Base-by-base conservation (phyloP, 92 coral and sea anemone species). In the Palythoa grandis region DNA sequence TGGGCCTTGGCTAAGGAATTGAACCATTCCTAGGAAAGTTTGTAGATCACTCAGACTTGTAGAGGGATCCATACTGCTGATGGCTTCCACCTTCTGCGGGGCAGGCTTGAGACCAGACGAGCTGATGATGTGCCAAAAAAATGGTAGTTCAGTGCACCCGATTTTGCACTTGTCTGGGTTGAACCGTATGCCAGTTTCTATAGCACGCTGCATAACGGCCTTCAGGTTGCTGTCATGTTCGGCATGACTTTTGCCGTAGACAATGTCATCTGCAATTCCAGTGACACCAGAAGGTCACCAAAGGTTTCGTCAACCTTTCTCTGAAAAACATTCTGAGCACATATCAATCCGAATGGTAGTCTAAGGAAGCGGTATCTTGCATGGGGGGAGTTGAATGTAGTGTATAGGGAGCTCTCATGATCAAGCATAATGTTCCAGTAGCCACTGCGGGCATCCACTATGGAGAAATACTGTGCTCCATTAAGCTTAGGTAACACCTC, bases 341-440 rank as follows among this genome's bases (percentile, higher is more conserved):
- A 92, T 7, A 88, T 68, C 24, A 93, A 40, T 8, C 93, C 92
- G 58, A 93, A 54, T 5, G 60, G 60, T 10, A 88, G 24, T 50
- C 92, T 38, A 65, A 76, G 72, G 40, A 90, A 93, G 1, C 95
- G 74, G 24, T 85, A 92, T 48, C 93, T 88, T 3, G 90, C 93
- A 77, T 86, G 88, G 5, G 92, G 93, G 43, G 95, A 72, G 72
- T 91, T 93, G 76, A 91, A 89, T 78, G 94, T 93, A 6, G 94
- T 89, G 73, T 47, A 86, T 3, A 84, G 77, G 23, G 92, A 91
- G 35, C 94, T 89, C 25, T 82, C 84, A 52, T 75, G 86, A 77
- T 87, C 90, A 8, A 87, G 90, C 83, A n/a, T n/a, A n/a, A 93
- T 89, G 77, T 91, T 91, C 97, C 97, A 91, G 78, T 85, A 93